Conservation (phyloP, 2,113 vertebrate species). For the Odobenus rosmarus region DNA sequence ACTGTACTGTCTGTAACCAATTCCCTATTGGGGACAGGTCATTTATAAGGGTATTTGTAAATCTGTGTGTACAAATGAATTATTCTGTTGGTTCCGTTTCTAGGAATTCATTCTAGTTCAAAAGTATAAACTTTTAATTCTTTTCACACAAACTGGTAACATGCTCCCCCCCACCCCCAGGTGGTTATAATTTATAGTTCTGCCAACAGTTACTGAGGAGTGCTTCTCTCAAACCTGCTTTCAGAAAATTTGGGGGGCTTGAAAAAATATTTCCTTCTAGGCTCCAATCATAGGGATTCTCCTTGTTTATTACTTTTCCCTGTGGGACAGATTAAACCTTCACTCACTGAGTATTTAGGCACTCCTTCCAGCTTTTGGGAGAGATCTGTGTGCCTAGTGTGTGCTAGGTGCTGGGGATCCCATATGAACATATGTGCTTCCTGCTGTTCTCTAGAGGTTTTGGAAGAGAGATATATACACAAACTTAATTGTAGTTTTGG, state of each 20-base stretch:
- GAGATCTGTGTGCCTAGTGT: neutral
- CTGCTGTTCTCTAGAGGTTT: neutral
- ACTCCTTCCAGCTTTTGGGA: neutral
- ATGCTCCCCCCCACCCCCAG: fast-evolving
- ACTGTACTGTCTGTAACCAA: neutral
- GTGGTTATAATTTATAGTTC: neutral
- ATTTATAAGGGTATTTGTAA: slow-evolving; percentile 46
- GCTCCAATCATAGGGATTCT: neutral
- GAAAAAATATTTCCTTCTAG: neutral
- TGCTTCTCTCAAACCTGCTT: slow-evolving; percentile 42
- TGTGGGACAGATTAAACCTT: slow-evolving; percentile 34
- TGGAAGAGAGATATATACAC: neutral
- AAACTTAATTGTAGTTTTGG: slow-evolving; percentile 41
- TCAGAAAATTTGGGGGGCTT: slow-evolving; percentile 22
- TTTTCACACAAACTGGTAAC: slow-evolving; percentile 25
- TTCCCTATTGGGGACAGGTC: neutral
- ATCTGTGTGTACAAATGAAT: neutral
- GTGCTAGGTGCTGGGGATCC: neutral
- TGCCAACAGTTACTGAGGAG: slow-evolving; percentile 13
- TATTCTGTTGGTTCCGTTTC: slow-evolving; percentile 49
- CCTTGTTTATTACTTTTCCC: slow-evolving; percentile 32
- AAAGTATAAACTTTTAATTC: slow-evolving; percentile 19
- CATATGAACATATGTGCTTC: neutral
- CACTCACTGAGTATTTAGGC: neutral
- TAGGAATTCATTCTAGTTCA: slow-evolving; percentile 47